Conservation (phyloP, 2,113 vertebrate species). For the Eptatretus burgeri region DNA sequence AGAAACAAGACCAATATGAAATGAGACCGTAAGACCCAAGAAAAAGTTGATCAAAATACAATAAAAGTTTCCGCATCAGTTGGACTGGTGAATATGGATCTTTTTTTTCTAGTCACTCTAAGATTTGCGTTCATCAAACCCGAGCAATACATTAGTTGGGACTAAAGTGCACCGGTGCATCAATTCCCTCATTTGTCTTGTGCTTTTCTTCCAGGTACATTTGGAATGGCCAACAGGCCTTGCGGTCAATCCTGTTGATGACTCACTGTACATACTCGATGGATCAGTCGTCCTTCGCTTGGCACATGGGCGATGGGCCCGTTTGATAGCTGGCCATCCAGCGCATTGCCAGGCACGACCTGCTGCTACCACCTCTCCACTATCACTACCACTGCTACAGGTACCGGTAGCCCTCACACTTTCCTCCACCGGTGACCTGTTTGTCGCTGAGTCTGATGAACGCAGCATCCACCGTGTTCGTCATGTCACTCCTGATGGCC, state of each 20-base stretch:
- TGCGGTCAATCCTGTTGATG: slow-evolving; percentile 68
- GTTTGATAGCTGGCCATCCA: slow-evolving; percentile 66
- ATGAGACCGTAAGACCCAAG: too few relatives aligned
- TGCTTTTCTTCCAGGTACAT: slow-evolving; percentile 28
- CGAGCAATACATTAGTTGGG: too few relatives aligned
- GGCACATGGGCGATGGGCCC: slow-evolving; percentile 43
- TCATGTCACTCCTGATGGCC: slow-evolving; percentile 74
- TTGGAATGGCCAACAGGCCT: slow-evolving; percentile 91
- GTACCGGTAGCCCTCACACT: slow-evolving; percentile 61
- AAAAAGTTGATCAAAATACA: too few relatives aligned
- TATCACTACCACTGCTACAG: slow-evolving; percentile 64
- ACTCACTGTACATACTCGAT: slow-evolving; percentile 79
- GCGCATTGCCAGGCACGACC: slow-evolving; percentile 88
- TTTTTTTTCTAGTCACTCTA: too few relatives aligned
- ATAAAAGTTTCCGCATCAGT: too few relatives aligned
- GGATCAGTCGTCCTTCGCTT: slow-evolving; percentile 94
- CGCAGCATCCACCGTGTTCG: slow-evolving; percentile 84
- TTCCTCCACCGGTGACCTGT: slow-evolving; percentile 58
- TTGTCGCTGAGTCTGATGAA: slow-evolving; percentile 78
- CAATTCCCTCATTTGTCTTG: neutral
- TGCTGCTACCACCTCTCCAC: slow-evolving; percentile 46
- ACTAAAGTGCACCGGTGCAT: neutral
- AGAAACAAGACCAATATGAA: too few relatives aligned
- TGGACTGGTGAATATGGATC: too few relatives aligned
- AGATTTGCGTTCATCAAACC: too few relatives aligned